phyloP scores from a whole-genome alignment of 2,797 vertebrate species.

The Sarcoramphus papa region DNA sequence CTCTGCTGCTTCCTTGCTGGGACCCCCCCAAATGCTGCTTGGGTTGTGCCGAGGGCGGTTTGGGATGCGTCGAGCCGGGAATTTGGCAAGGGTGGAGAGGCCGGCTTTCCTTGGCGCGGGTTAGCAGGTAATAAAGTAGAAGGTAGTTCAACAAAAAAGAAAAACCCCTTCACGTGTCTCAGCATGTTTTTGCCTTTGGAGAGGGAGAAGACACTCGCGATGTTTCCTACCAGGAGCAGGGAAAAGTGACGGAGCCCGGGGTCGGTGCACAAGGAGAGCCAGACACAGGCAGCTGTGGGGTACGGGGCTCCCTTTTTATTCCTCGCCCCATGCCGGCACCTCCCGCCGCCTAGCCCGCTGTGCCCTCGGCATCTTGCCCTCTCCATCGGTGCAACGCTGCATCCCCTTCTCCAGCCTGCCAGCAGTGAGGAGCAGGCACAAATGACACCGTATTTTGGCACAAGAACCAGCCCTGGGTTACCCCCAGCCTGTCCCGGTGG shows the following conservation, averaged over 20 bases:
- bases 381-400: rapidly evolving
- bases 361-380: no score
- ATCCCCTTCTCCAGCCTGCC: background rate
- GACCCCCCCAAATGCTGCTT: background rate
- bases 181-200: background rate
- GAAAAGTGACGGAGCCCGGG: background rate
- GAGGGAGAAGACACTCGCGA: rapidly evolving
- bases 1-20: background rate
- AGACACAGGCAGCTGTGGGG: background rate
- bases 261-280: background rate
- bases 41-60: background rate
- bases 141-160: background rate
- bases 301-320: background rate
- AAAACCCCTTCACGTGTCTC: background rate
- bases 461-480: background rate
- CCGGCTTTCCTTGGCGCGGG: rapidly evolving
- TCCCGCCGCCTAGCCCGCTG: background rate
- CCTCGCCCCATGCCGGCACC: background rate
- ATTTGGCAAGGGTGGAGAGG: background rate
- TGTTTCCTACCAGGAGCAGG: background rate
- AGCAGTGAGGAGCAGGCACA: background rate
- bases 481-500: background rate
- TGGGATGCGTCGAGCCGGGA: background rate
- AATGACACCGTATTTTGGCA: rapidly evolving
- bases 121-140: background rate